These are phyloP conservation scores for Boloria selene DNA, from an alignment of 2,888 invertebrate species.

Conservation along the genomic window DNA sequence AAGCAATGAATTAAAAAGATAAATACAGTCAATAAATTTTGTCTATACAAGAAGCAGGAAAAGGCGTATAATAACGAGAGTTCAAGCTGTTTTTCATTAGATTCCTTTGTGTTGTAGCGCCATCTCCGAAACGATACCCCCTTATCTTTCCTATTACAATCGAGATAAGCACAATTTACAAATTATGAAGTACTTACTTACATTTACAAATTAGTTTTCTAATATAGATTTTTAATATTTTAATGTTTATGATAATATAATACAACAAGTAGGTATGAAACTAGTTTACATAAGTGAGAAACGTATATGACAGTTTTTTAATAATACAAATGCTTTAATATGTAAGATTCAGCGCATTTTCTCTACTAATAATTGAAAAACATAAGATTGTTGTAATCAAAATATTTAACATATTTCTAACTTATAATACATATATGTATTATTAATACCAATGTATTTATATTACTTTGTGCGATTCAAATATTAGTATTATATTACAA, in stretches of 20 bases:
- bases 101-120: slow-evolving; percentile 48
- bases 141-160: slow-evolving; percentile 29
- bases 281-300: no score
- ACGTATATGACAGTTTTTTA: no score
- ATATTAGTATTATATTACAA: no score
- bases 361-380: no score
- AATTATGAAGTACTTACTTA: background rate
- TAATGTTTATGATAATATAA: background rate
- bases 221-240: background rate
- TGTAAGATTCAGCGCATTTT: no score
- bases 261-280: no score
- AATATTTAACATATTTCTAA: no score
- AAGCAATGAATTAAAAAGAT: background rate
- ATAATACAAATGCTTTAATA: no score
- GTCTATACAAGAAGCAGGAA: slow-evolving; percentile 40
- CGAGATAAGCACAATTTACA: slow-evolving; percentile 18
- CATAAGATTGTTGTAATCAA: no score
- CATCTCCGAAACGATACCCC: slow-evolving; percentile 37
- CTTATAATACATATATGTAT: no score
- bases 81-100: slow-evolving; percentile 53
- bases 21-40: slow-evolving; percentile 43
- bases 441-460: no score
- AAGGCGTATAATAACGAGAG: slow-evolving; percentile 47
- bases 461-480: no score
- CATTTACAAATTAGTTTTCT: background rate